phyloP scores from a whole-genome alignment of 2,797 vertebrate genomes.

The Glossophaga mutica region DNA sequence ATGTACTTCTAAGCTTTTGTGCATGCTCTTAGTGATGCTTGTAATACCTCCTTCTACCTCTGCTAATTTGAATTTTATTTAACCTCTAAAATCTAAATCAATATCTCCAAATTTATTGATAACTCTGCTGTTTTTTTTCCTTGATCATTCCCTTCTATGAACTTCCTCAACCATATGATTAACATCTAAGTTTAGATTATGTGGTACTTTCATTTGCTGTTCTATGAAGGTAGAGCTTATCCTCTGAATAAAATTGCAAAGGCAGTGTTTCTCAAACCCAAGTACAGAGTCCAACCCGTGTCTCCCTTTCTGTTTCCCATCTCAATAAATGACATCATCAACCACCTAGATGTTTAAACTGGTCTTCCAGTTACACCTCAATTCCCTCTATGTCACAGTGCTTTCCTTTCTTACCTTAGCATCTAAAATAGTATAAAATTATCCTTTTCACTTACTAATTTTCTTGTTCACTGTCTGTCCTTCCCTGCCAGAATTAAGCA shows the following conservation, averaged over 20 bases:
- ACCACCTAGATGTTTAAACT: not conserved
- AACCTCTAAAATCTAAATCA: not conserved
- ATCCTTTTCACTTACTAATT: not conserved
- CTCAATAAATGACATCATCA: not conserved
- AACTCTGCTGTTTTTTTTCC: not conserved
- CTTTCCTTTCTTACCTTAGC: not conserved
- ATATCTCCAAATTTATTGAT: not conserved
- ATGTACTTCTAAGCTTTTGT: not conserved
- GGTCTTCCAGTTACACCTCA: not conserved
- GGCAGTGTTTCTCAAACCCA: not conserved
- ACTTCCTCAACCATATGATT: not conserved
- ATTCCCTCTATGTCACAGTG: not conserved
- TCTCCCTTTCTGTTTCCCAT: not conserved
- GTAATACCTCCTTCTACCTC: not conserved
- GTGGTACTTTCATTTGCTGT: not conserved
- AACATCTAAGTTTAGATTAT: not conserved
- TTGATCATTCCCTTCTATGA: not conserved
- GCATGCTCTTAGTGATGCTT: not conserved
- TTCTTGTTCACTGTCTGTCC: not conserved
- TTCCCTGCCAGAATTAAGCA: not conserved
- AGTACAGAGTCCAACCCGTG: not conserved
- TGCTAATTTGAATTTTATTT: constrained; percentile 19
- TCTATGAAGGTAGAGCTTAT: not conserved
- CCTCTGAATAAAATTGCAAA: not conserved
- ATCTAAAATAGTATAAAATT: not conserved